phyloP scores from a whole-genome alignment of 2,888 invertebrate species.

The Caenorhabditis drosophilae region DNA sequence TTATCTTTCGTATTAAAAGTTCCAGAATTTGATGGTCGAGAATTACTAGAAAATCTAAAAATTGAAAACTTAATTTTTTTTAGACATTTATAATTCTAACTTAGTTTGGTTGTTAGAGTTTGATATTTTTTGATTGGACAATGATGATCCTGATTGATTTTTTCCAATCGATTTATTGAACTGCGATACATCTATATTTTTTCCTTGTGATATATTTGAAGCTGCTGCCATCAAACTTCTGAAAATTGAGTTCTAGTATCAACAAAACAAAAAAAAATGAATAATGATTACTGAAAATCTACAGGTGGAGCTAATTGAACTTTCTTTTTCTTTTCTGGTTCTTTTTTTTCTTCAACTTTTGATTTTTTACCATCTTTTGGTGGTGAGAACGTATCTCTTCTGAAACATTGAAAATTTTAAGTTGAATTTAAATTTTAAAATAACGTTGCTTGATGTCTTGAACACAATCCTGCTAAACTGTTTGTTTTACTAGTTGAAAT shows the following conservation, averaged over 20 bases:
- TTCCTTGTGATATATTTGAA: conserved; percentile 18
- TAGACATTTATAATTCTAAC: too few relatives aligned
- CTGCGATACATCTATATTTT: conserved; percentile 16
- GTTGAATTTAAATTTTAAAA: not conserved
- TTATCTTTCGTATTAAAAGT: too few relatives aligned
- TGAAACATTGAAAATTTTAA: conserved; percentile 19
- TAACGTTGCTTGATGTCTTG: conserved; percentile 41
- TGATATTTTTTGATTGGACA: too few relatives aligned
- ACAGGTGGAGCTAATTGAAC: conserved; percentile 40
- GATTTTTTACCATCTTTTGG: conserved; percentile 31
- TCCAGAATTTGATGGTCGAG: too few relatives aligned
- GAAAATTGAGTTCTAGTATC: too few relatives aligned
- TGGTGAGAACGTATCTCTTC: conserved; percentile 49
- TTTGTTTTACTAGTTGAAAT: conserved; percentile 51
- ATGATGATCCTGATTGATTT: too few relatives aligned
- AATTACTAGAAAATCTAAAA: too few relatives aligned
- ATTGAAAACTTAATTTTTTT: too few relatives aligned
- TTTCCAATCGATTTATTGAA: too few relatives aligned
- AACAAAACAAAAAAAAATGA: too few relatives aligned
- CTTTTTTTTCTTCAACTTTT: not conserved
- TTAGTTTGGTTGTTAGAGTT: too few relatives aligned
- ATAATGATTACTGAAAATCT: conserved; percentile 35
- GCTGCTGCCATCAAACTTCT: conserved; percentile 43
- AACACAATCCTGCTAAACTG: conserved; percentile 44
- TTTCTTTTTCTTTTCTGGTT: conserved; percentile 33